Conservation (phyloP, 2,113 vertebrate genomes). For the Oreochromis aureus region DNA sequence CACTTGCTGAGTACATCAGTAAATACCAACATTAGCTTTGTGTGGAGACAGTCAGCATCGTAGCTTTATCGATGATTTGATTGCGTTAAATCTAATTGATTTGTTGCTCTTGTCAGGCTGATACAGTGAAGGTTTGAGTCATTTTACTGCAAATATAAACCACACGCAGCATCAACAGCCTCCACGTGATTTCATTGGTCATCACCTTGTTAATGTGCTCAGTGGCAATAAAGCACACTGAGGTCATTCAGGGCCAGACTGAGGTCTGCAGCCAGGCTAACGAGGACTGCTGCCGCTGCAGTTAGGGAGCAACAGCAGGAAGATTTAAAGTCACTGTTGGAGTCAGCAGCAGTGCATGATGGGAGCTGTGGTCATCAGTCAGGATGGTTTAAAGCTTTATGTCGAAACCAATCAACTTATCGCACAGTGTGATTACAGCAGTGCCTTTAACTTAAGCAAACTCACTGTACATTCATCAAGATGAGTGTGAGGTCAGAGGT, state of each 20-base stretch:
- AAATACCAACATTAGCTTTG: rapidly evolving
- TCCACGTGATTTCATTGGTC: neutral
- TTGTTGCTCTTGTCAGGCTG: neutral
- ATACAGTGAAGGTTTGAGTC: neutral
- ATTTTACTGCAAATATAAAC: neutral
- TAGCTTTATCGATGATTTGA: neutral
- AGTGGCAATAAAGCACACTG: neutral
- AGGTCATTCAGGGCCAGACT: neutral
- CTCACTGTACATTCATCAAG: rapidly evolving
- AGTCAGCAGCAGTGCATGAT: neutral
- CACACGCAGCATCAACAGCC: neutral
- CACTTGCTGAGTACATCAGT: neutral
- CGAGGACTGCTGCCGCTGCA: neutral
- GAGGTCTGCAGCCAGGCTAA: neutral
- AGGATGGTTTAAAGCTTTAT: neutral
- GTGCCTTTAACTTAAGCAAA: neutral
- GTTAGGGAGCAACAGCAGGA: neutral
- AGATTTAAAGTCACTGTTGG: neutral
- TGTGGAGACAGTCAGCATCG: rapidly evolving
- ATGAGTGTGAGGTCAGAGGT: neutral
- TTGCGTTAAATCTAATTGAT: neutral
- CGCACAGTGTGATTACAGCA: neutral
- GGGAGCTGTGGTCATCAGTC: neutral
- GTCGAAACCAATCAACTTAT: neutral
- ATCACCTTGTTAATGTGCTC: neutral